Conservation (phyloP, 2,888 invertebrate genomes). For the Allygus modestus region DNA sequence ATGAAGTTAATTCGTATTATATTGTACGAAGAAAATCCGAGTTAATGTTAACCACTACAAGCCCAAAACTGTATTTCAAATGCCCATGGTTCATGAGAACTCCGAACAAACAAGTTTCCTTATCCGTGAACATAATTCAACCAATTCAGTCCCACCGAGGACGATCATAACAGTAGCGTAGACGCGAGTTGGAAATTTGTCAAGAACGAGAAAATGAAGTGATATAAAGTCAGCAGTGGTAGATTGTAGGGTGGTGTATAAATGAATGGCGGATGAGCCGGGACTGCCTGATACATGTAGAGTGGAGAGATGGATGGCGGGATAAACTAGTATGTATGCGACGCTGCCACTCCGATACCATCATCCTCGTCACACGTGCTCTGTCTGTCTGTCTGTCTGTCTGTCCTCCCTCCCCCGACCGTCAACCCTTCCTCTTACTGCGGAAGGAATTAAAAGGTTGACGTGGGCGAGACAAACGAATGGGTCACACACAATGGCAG, state of each 20-base stretch:
- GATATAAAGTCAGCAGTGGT: conserved; percentile 48
- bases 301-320: conserved; percentile 44
- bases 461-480: too few species aligned
- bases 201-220: conserved; percentile 40
- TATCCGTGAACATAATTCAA: too few species aligned
- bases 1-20: too few species aligned
- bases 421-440: background rate
- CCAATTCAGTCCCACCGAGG: background rate
- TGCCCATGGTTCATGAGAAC: too few species aligned
- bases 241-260: conserved; percentile 22
- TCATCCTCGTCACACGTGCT: conserved; percentile 61
- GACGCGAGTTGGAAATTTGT: conserved; percentile 43
- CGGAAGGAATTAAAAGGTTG: too few species aligned
- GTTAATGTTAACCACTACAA: too few species aligned
- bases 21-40: too few species aligned
- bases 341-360: background rate
- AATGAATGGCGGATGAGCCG: conserved; percentile 45
- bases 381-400: conserved; percentile 59
- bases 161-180: conserved; percentile 10
- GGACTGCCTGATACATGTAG: conserved; percentile 48
- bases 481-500: too few species aligned
- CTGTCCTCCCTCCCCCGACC: conserved; percentile 17
- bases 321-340: conserved; percentile 50
- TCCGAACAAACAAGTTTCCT: too few species aligned
- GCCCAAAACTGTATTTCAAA: too few species aligned